These are phyloP conservation scores for Chouioia cunea DNA, from an alignment of 2,888 invertebrate species.

Conservation along the genomic window DNA sequence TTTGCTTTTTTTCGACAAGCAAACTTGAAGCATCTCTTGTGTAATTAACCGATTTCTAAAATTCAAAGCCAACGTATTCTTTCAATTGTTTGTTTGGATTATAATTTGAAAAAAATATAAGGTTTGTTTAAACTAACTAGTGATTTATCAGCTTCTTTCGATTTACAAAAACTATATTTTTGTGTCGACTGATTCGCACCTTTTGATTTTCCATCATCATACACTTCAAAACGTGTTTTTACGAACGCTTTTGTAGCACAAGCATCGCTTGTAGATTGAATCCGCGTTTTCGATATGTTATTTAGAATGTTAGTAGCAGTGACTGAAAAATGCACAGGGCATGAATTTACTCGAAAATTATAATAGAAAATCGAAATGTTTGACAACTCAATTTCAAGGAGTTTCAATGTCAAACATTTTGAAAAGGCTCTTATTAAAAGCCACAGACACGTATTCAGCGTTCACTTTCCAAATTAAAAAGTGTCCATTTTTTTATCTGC, in stretches of 20 bases:
- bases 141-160: background rate
- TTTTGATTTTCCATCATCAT: constrained; percentile 10
- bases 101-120: background rate
- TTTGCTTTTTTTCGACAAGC: background rate
- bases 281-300: background rate
- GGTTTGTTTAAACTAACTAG: background rate
- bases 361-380: background rate
- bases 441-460: too few species aligned
- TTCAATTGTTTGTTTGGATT: too few species aligned
- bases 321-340: background rate
- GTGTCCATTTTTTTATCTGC: too few species aligned
- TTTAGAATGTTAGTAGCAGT: background rate
- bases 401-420: too few species aligned
- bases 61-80: too few species aligned
- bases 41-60: background rate
- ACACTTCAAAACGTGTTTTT: constrained; percentile 22
- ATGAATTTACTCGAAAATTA: background rate
- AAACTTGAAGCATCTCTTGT: background rate
- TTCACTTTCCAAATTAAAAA: too few species aligned
- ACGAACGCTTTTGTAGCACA: background rate
- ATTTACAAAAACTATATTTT: background rate
- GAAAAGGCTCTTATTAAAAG: too few species aligned
- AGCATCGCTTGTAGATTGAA: constrained; percentile 1
- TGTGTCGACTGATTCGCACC: background rate
- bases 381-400: too few species aligned